Evolutionary conservation across 2,888 invertebrate genomes (phyloP), one percentile per base, ranked within the genome.

Genomic region (Agrotis ipsilon): DNA sequence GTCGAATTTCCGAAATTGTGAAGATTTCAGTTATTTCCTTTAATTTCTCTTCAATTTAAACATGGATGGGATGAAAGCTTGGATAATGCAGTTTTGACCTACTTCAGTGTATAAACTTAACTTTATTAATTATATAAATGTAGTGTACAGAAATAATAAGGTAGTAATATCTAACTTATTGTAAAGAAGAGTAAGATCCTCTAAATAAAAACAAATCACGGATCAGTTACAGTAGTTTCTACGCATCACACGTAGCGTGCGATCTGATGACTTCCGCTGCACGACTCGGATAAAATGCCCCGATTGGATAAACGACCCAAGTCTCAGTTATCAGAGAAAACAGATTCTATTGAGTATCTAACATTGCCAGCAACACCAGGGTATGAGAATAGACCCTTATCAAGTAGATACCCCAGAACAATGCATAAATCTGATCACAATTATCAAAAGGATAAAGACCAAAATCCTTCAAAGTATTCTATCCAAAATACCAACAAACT

Each of bases 291-390:
- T 67, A 79, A 72, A 49, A 78, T 85, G 69, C 46, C 62, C 9
- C 60, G 24, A 14, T 39, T 64, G 18, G 69, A 71, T 1, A 75
- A 70, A 57, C 65, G 43, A 46, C 3, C 9, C 32, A 76, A 64
- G 54, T 78, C 79, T 48, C 69, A 72, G 1, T 72, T 67, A 51
- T 86, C 88, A 24, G 83, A 76, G 46, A 68, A 69, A 74, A 87
- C 89, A 18, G 89, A 92, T 65, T 91, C 92, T 18, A 90, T 92
- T 62, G 92, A 92, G 69, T 88, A 89, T 72, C 81, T 86, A 60
- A 87, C 87, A 72, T 82, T 92, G 68, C 91, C 91, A 9, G 89
- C 84, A 64, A 75, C 87, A 58, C 90, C 92, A 43, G 49, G 72
- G 11, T 58, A 65, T 46, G 80, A 75, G 61, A 74, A 75, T 66